Evolutionary conservation across 2,113 vertebrate genomes (phyloP), one percentile per base, ranked within the genome.

Genomic region (Eubucco bourcierii): DNA sequence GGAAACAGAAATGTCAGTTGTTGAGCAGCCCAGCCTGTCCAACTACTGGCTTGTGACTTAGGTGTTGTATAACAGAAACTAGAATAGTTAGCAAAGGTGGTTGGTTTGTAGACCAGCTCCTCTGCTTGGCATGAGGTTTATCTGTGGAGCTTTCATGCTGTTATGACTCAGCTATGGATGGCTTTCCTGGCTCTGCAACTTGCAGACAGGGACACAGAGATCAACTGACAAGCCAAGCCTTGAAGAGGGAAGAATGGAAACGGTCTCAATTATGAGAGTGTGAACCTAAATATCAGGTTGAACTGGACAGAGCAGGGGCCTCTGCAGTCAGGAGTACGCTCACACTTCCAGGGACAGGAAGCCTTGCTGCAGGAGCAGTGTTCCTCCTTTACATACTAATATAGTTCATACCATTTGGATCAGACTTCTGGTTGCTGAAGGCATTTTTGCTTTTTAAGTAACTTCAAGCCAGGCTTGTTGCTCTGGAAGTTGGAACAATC

Each of bases 381-480:
- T 39, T 44, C 47, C 73, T 95, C 0, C 0, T 96, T 96, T 96
- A 20, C 92, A 90, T 96, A 90, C 34, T 95, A 80, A 93, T 93
- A 9, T 75, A 88, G 37, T 24, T 85, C 79, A 20, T 83, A 78
- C 90, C 15, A 34, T 93, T 95, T 94, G 87, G 90, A 94, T 93
- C 68, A 85, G 85, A 84, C 68, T 78, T 88, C 65, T 71, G 85
- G 53, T 95, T 94, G 95, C 95, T 94, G 88, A 95, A 88, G 95
- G 95, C 93, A 2, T 53, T 94, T 85, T 80, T 95, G 73, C 95
- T 95, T 95, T 96, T 95, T 93, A 96, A 96, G 93, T 95, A 88
- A 96, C 93, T 96, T 95, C 95, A 95, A 96, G 95, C 90, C 88
- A 95, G 92, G 95, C 95, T 95, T 94, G 95, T 95, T 95, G 85